Conservation (phyloP, 2,113 vertebrate genomes). For the Neogale vison region DNA sequence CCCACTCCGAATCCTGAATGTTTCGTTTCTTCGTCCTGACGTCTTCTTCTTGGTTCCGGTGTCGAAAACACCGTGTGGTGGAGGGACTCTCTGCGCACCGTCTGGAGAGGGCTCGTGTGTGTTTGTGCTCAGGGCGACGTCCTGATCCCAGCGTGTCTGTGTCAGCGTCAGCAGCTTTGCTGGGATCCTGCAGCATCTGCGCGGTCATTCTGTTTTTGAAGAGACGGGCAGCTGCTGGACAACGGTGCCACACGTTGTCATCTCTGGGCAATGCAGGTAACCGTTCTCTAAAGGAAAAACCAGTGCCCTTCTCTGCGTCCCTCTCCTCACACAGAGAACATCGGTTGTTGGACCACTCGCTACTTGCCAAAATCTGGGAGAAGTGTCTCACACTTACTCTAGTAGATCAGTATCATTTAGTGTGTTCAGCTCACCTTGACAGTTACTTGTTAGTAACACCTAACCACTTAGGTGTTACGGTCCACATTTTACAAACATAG, state of each 20-base stretch:
- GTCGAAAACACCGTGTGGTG: neutral
- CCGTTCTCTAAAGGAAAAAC: neutral
- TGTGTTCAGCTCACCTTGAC: neutral
- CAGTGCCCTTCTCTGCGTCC: neutral
- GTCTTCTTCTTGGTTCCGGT: neutral
- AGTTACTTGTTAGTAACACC: too few species aligned
- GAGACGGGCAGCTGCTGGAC: neutral
- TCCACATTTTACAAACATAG: neutral
- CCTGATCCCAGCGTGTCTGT: fast-evolving
- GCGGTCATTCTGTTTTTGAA: neutral
- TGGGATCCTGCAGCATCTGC: neutral
- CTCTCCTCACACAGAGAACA: neutral
- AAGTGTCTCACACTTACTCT: neutral
- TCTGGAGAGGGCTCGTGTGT: fast-evolving
- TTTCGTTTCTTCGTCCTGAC: neutral
- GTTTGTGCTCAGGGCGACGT: too few species aligned
- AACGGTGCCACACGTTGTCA: neutral
- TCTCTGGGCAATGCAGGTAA: neutral
- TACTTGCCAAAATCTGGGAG: neutral
- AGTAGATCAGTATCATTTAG: neutral
- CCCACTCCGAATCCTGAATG: neutral
- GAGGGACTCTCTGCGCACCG: fast-evolving
- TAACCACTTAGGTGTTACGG: neutral
- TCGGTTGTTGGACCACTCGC: neutral
- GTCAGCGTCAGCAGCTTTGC: neutral